A percentile compares a stretch with the other conserved stretches of the same genome.
phyloP scores from a whole-genome alignment of 2,113 vertebrate species.

The Pteruthius melanotis region DNA sequence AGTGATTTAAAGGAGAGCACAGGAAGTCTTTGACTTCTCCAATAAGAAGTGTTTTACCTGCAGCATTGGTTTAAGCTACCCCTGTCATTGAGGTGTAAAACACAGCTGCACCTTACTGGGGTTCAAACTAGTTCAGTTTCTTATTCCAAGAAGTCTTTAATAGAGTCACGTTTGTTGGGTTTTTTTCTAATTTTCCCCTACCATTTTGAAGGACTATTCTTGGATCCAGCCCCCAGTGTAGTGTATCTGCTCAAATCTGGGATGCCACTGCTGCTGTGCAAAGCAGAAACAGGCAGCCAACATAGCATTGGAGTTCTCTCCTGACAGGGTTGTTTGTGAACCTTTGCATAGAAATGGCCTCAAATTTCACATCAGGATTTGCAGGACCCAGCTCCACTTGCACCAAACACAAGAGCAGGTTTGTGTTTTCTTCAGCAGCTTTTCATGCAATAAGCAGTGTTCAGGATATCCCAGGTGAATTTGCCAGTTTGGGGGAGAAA shows the following conservation, averaged over 20 bases:
- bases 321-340: too few species aligned
- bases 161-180: not conserved
- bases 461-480: not conserved
- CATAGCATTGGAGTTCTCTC: too few species aligned
- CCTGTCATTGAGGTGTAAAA: not conserved
- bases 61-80: not conserved
- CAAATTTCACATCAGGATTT: too few species aligned
- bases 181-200: not conserved
- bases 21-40: not conserved
- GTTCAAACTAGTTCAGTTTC: not conserved
- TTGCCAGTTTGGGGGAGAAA: not conserved
- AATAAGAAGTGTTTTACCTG: not conserved
- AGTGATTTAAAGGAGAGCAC: not conserved
- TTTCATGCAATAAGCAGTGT: not conserved
- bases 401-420: fast-evolving
- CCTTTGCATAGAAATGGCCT: too few species aligned
- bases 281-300: too few species aligned
- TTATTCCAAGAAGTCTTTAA: not conserved
- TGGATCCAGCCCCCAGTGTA: too few species aligned
- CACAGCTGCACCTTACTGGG: fast-evolving
- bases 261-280: too few species aligned
- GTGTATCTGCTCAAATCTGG: too few species aligned
- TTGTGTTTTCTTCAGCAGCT: not conserved
- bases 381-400: too few species aligned
- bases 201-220: too few species aligned